These are phyloP conservation scores for Esox masquinongy DNA, from an alignment of 2,797 vertebrate species.

Conservation along the genomic window DNA sequence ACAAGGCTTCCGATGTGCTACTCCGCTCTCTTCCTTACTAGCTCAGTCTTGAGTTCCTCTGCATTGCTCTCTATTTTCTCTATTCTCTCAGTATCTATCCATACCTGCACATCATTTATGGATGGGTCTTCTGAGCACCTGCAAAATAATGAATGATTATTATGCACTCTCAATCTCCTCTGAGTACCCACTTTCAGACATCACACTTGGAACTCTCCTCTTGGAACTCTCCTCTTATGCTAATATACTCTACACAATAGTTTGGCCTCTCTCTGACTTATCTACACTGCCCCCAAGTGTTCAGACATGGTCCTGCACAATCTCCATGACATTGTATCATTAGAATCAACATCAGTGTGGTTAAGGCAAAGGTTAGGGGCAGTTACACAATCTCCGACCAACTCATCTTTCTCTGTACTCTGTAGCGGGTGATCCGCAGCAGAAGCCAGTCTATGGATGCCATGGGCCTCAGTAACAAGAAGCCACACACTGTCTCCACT, in stretches of 20 bases:
- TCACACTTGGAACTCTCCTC: neutral
- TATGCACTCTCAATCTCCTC: neutral
- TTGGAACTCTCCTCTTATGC: neutral
- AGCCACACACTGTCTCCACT: constrained; percentile 84
- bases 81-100: constrained; percentile 16
- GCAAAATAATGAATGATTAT: neutral
- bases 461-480: constrained; percentile 85
- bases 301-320: constrained; percentile 41
- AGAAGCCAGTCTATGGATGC: constrained; percentile 91
- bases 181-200: neutral
- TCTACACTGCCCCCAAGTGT: constrained; percentile 56
- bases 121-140: neutral
- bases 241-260: neutral
- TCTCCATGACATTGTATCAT: neutral
- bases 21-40: neutral
- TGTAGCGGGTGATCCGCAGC: constrained; percentile 87
- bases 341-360: neutral
- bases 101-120: constrained; percentile 22
- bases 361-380: neutral
- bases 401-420: constrained; percentile 58
- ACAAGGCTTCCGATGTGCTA: constrained; percentile 47
- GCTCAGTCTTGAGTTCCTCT: neutral
- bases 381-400: neutral
- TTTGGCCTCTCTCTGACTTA: constrained; percentile 28
- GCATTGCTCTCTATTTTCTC: constrained; percentile 23